Base-by-base conservation (phyloP, 2,113 vertebrate genomes). In the Vulpes lagopus region DNA sequence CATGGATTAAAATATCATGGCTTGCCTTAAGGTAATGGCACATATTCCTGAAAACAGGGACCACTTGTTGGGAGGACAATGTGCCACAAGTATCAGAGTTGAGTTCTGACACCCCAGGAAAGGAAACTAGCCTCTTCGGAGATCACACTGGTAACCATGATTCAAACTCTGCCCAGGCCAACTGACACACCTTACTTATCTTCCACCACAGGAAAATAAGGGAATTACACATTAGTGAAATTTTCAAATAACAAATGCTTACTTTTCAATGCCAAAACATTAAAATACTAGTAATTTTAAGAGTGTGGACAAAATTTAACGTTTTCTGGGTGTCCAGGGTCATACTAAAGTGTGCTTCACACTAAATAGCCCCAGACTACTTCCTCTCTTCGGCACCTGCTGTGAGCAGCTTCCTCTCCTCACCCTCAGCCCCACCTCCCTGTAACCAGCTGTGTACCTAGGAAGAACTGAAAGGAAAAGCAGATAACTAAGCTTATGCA, bases 381-480 rank as follows among this genome's bases (percentile, higher is more conserved):
- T 53, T 91, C 89, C 89, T 79, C 55, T 74, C 82, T 65, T 64
- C 27, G 22, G 30, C 73, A 35, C 11, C n/a, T 25, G 71, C 57
- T 80, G 6, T 49, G 4, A 9, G 30, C 51, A 38, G n/a, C 55
- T 87, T 76, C 88, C 57, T 92, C 53, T 16, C 83, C 16, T 76
- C 64, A 27, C 67, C 51, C n/a, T 55, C 76, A 38, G 22, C 32
- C 38, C 55, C 11, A 22, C 25, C n/a, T 32, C 71, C 85, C 35
- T 32, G 74, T 2, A 32, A 65, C 55, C 86, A 71, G 91, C 55
- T 11, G 49, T 67, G 32, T 12, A 71, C 79, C 22, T 30, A 78
- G 64, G 64, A 87, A 90, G 94, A 91, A 91, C 82, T 76, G 35
- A 96, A 62, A 92, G 93, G 82, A 89, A 95, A 96, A 78, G 84